These are phyloP conservation scores for Lagenorhynchus albirostris DNA, from an alignment of 2,113 vertebrate species.

Conservation along the genomic window DNA sequence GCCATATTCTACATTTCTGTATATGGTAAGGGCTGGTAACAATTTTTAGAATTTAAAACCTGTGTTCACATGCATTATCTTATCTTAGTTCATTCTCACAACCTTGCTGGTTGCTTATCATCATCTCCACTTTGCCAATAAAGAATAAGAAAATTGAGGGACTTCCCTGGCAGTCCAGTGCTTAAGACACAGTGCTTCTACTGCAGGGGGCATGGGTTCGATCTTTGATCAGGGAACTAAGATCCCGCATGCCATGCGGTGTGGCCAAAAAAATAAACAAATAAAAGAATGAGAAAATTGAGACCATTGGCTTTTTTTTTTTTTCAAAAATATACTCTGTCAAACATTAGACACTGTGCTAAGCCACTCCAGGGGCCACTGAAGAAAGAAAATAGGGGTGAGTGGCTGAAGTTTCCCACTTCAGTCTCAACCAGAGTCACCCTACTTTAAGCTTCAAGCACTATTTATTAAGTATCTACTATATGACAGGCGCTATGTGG, in stretches of 20 bases:
- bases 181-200: too few relatives aligned
- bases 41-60: background rate
- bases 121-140: background rate
- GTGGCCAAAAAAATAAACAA: too few relatives aligned
- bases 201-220: too few relatives aligned
- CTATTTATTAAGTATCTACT: background rate
- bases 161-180: too few relatives aligned
- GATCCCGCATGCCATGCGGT: too few relatives aligned
- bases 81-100: background rate
- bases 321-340: background rate
- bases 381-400: background rate
- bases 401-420: background rate
- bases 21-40: background rate
- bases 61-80: background rate
- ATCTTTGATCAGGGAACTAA: too few relatives aligned
- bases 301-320: background rate
- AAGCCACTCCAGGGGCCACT: rapidly evolving
- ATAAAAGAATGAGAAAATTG: background rate
- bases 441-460: background rate
- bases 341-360: background rate
- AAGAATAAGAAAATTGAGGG: background rate
- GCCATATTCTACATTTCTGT: background rate
- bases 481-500: background rate
- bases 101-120: background rate
- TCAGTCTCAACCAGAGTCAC: background rate